Evolutionary conservation across 1,140 invertebrate genomes (phyloP).

Genomic region (Heliconius himera): DNA sequence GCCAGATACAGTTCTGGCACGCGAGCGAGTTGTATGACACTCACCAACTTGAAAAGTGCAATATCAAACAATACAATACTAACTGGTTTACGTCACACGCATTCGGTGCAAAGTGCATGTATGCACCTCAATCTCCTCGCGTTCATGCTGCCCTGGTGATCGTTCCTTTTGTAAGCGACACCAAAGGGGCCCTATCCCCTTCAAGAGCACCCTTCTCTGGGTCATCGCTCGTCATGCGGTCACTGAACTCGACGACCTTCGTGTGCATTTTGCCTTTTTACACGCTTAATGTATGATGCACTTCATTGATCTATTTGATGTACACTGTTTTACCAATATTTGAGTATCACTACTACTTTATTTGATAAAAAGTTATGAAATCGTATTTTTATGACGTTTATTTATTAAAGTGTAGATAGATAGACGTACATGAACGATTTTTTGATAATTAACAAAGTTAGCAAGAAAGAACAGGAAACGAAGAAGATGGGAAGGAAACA

Average conservation of each 20-base stretch:
- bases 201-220: conserved; percentile 75
- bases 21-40: conserved; percentile 41
- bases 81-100: conserved; percentile 67
- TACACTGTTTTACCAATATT: background rate
- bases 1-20: background rate
- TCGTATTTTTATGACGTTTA: too few species aligned
- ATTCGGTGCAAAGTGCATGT: conserved; percentile 80
- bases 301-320: background rate
- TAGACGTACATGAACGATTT: too few species aligned
- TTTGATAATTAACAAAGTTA: too few species aligned
- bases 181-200: conserved; percentile 80
- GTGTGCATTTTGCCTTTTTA: conserved; percentile 33
- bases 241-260: conserved; percentile 57
- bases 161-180: conserved; percentile 77
- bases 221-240: conserved; percentile 70
- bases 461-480: too few species aligned
- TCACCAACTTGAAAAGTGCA: conserved; percentile 54
- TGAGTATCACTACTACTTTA: background rate
- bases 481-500: too few species aligned
- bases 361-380: background rate
- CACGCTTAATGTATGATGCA: background rate
- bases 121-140: conserved; percentile 72
- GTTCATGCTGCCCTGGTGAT: conserved; percentile 71
- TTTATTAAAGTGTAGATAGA: too few species aligned
- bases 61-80: conserved; percentile 70